Conservation (phyloP, 2,797 vertebrate species). For the Heterohyrax brucei region DNA sequence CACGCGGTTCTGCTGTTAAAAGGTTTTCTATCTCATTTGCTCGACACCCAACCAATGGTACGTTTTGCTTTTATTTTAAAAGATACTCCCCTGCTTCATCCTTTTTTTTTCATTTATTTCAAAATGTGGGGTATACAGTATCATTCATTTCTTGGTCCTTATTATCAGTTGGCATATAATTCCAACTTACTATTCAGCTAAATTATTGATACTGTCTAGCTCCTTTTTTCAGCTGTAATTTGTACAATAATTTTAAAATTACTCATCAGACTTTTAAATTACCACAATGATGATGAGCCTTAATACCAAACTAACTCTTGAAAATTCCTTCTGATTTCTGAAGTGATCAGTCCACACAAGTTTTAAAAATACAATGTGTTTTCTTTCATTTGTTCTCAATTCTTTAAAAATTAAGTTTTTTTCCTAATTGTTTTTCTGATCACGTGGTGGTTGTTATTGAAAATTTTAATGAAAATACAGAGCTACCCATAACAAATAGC, state of each 20-base stretch:
- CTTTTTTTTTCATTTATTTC: constrained; percentile 90
- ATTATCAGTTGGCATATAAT: constrained; percentile 86
- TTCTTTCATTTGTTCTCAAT: constrained; percentile 81
- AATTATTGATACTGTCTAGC: constrained; percentile 85
- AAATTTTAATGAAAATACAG: constrained; percentile 47
- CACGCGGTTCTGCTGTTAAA: constrained; percentile 97
- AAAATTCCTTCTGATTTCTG: constrained; percentile 78
- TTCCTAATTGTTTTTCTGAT: constrained; percentile 77
- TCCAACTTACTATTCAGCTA: constrained; percentile 86
- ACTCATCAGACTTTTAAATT: constrained; percentile 77
- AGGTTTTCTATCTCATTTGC: constrained; percentile 99
- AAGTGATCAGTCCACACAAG: constrained; percentile 67
- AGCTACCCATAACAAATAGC: not conserved
- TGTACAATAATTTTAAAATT: constrained; percentile 78
- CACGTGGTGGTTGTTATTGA: constrained; percentile 70
- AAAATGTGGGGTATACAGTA: constrained; percentile 89
- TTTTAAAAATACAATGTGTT: constrained; percentile 65
- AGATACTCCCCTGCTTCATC: constrained; percentile 92
- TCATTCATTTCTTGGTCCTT: constrained; percentile 87
- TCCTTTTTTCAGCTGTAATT: constrained; percentile 86
- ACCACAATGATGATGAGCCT: constrained; percentile 76
- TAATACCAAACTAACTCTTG: constrained; percentile 69
- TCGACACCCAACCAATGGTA: constrained; percentile 99
- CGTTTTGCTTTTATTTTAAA: constrained; percentile 96
- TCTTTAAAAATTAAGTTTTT: constrained; percentile 44